A percentile compares a stretch with the other conserved stretches of the same genome.
Conservation (phyloP, 2,113 vertebrate species). For the Euleptes europaea region DNA sequence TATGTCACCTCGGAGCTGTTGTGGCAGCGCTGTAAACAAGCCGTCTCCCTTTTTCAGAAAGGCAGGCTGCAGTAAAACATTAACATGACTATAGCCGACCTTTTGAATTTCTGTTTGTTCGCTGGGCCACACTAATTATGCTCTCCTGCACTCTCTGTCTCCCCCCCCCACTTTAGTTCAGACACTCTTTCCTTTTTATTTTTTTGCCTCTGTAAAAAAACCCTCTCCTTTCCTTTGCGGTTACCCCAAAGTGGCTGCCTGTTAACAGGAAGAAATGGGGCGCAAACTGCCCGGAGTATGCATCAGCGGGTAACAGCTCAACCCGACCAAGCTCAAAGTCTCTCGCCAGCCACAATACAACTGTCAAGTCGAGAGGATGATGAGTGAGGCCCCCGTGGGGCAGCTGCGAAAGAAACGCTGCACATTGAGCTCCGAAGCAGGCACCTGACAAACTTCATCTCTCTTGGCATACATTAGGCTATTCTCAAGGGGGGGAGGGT, state of each 20-base stretch:
- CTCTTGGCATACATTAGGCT: slow-evolving; percentile 20
- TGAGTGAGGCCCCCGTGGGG: slow-evolving; percentile 56
- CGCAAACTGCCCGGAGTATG: slow-evolving; percentile 5
- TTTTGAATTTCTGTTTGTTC: slow-evolving; percentile 55
- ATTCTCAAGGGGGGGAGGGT: slow-evolving; percentile 13
- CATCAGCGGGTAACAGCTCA: slow-evolving; percentile 27
- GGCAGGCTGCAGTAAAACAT: slow-evolving; percentile 72
- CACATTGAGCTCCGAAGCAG: slow-evolving; percentile 50
- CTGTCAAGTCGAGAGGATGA: slow-evolving; percentile 64
- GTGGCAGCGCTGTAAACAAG: slow-evolving; percentile 38
- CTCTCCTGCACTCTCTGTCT: slow-evolving; percentile 13
- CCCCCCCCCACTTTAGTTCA: not conserved
- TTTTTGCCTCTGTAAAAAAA: not conserved
- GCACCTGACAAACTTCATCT: slow-evolving; percentile 67
- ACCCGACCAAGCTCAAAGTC: not conserved
- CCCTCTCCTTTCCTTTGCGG: slow-evolving; percentile 3
- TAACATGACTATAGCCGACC: slow-evolving; percentile 65
- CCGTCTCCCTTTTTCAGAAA: slow-evolving; percentile 13
- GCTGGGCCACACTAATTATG: slow-evolving; percentile 52
- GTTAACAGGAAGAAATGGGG: slow-evolving; percentile 17
- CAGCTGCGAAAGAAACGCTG: slow-evolving; percentile 71
- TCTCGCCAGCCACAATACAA: slow-evolving; percentile 46
- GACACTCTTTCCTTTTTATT: slow-evolving; percentile 4
- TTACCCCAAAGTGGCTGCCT: not conserved
- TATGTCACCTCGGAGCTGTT: not conserved